Evolutionary conservation across 2,797 vertebrate genomes (phyloP), one percentile per base, ranked within the genome.

Genomic region (Centropyge bicolor): DNA sequence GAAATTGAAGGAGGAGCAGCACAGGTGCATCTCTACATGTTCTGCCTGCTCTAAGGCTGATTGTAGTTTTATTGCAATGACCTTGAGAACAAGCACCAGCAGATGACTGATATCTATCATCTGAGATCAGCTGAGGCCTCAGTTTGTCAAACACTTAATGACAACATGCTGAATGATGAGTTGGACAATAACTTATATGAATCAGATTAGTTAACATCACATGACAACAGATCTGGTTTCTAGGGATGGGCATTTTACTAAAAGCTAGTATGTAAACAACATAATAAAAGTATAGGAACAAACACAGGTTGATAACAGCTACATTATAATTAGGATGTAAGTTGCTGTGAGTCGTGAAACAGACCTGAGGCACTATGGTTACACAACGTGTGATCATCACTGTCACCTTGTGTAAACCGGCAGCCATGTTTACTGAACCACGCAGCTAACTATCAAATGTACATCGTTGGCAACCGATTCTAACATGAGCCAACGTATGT

Each of bases 71-170:
- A 16, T 20, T 4, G 57, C n/a, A 36, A 41, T 89, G 93, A 94
- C 94, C 90, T 94, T 93, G 89, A 89, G 9, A 19, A 35, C 40
- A 48, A 66, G 31, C 31, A 41, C 5, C 36, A 11, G 14, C 17
- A 40, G 1, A 43, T 36, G 36, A 2, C 35, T 59, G 12, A 17
- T 20, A 54, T 4, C 8, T 0, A 13, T 19, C 9, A 79, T 14
- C 17, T 57, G 3, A 40, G 19, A 52, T 56, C 20, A 66, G 2
- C 8, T 16, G 19, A 49, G 9, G 49, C 0, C 49, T 43, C 0
- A 2, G 19, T 27, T 6, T 13, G 0, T 43, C 6, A 19, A 5
- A 0, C 10, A 19, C 5, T 38, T 68, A 0, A 4, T 45, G 0
- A 61, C 35, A 49, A 78, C 43, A 43, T 41, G 1, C 1, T 46